phyloP scores from a whole-genome alignment of 2,888 invertebrate genomes.

The Ellobium chinense region DNA sequence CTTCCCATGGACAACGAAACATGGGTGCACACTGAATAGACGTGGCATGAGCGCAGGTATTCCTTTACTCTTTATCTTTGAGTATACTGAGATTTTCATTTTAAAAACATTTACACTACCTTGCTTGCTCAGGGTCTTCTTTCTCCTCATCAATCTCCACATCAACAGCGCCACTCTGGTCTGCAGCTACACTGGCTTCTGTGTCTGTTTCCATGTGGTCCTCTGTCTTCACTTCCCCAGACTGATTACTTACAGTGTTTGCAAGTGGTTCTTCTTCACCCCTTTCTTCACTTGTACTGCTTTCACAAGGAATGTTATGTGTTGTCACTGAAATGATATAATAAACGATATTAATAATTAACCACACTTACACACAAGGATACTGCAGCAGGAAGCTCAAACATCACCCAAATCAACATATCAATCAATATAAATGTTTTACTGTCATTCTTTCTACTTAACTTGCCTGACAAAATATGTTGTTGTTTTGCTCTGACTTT shows the following conservation, averaged over 20 bases:
- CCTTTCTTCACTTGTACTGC: neutral
- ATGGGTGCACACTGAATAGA: no score
- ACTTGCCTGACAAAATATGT: no score
- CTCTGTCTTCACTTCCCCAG: neutral
- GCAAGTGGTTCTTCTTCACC: neutral
- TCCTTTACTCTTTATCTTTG: neutral
- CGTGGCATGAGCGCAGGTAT: no score
- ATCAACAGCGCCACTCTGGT: neutral
- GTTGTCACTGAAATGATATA: neutral
- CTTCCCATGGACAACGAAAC: no score
- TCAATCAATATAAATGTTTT: no score
- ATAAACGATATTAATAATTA: no score
- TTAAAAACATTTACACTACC: slow-evolving; percentile 38
- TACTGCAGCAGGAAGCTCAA: no score
- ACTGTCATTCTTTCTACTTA: no score
- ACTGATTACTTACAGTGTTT: neutral
- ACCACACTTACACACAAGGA: no score
- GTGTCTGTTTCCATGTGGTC: slow-evolving; percentile 21
- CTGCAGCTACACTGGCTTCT: neutral
- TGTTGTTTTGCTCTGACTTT: no score
- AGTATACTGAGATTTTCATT: no score
- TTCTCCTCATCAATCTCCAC: slow-evolving; percentile 45
- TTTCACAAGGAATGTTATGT: neutral
- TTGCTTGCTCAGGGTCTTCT: slow-evolving; percentile 50
- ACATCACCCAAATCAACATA: no score